These are phyloP conservation scores for Oncorhynchus clarkii DNA, from an alignment of 2,113 vertebrate species.

Conservation along the genomic window DNA sequence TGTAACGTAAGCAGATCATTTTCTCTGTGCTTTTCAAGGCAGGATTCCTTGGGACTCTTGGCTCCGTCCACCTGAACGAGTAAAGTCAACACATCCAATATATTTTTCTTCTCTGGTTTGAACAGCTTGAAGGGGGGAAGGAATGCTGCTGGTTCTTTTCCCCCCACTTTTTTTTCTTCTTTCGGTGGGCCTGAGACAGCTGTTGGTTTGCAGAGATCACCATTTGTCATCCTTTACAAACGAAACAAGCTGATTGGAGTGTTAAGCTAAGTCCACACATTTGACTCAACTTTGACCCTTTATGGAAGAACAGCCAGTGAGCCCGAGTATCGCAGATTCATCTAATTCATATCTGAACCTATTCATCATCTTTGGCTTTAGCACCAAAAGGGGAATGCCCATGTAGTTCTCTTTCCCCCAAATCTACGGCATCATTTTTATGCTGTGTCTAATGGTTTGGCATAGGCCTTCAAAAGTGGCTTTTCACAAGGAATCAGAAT, in stretches of 20 bases:
- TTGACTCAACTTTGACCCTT: background rate
- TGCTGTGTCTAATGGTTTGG: too few relatives aligned
- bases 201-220: slow-evolving; percentile 6
- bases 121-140: slow-evolving; percentile 31
- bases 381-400: too few relatives aligned
- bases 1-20: slow-evolving; percentile 43
- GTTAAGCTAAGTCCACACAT: background rate
- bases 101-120: slow-evolving; percentile 48
- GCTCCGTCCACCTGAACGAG: slow-evolving; percentile 44
- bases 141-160: slow-evolving; percentile 25
- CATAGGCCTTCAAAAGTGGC: too few relatives aligned
- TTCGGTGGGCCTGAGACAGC: slow-evolving; percentile 18
- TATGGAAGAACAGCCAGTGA: slow-evolving; percentile 10
- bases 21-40: slow-evolving; percentile 48
- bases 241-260: slow-evolving; percentile 3
- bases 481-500: too few relatives aligned
- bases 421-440: too few relatives aligned
- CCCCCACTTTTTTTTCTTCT: slow-evolving; percentile 4
- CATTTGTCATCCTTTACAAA: slow-evolving; percentile 34
- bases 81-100: slow-evolving; percentile 56
- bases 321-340: background rate
- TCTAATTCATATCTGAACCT: background rate
- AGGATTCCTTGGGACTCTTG: slow-evolving; percentile 45
- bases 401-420: too few relatives aligned
- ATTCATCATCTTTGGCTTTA: slow-evolving; percentile 9